Evolutionary conservation across 2,797 vertebrate species (phyloP).

Genomic region (Chrosomus eos): DNA sequence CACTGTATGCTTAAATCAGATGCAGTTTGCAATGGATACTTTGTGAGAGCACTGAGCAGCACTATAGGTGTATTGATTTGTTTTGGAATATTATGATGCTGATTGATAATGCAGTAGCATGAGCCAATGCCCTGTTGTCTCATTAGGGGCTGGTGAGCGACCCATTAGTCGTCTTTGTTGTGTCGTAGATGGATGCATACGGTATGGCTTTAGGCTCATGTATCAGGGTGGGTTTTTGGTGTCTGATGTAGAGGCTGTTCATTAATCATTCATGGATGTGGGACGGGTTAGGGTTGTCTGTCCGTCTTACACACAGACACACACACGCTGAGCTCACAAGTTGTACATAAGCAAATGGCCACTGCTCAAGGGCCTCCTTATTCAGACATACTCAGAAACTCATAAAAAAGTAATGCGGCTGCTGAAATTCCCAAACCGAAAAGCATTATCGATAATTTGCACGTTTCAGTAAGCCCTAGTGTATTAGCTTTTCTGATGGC

Average conservation of each 20-base stretch:
- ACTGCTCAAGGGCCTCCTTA: slow-evolving; percentile 36
- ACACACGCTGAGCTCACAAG: slow-evolving; percentile 23
- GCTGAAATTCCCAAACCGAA: slow-evolving; percentile 28
- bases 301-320: slow-evolving; percentile 37
- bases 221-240: slow-evolving; percentile 54
- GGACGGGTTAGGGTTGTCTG: slow-evolving; percentile 55
- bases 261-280: slow-evolving; percentile 60
- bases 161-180: slow-evolving; percentile 43
- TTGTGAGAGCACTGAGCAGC: neutral
- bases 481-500: slow-evolving; percentile 8
- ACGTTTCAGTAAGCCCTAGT: slow-evolving; percentile 10
- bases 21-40: neutral
- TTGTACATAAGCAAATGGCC: slow-evolving; percentile 33
- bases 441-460: slow-evolving; percentile 21
- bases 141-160: slow-evolving; percentile 21
- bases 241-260: slow-evolving; percentile 41
- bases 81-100: slow-evolving; percentile 27
- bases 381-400: slow-evolving; percentile 38
- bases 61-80: slow-evolving; percentile 33
- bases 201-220: slow-evolving; percentile 47
- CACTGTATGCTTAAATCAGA: neutral
- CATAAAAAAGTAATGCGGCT: slow-evolving; percentile 53
- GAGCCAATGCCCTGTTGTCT: slow-evolving; percentile 28
- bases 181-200: slow-evolving; percentile 39
- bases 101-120: slow-evolving; percentile 21